These are phyloP conservation scores for Ameiurus melas DNA, from an alignment of 2,113 vertebrate species.

Conservation along the genomic window DNA sequence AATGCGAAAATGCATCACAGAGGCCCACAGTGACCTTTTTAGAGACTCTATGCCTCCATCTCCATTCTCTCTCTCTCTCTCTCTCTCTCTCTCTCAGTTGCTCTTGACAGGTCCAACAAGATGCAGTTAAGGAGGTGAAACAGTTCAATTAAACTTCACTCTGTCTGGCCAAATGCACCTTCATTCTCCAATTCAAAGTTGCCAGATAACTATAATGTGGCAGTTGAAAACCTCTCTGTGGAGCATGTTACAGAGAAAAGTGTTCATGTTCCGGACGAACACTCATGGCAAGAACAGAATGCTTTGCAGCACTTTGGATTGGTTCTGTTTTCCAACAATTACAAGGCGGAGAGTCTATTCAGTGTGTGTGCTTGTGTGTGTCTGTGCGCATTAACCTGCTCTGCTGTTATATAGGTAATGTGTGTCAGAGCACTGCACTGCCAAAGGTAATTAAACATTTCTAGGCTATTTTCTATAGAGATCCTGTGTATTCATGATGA, in stretches of 20 bases:
- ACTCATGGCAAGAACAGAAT: neutral
- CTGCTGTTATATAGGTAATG: conserved; percentile 14
- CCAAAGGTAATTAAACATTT: conserved; percentile 24
- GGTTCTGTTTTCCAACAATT: neutral
- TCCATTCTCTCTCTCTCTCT: neutral
- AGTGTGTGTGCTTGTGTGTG: neutral
- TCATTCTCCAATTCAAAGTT: conserved; percentile 41
- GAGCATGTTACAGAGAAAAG: conserved; percentile 26
- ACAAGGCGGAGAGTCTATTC: neutral
- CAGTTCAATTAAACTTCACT: conserved; percentile 57
- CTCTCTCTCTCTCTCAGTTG: neutral
- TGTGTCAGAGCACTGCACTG: neutral
- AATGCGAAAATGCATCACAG: too few species aligned
- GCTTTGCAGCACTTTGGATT: neutral
- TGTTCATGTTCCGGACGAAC: conserved; percentile 1
- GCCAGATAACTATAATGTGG: conserved; percentile 38
- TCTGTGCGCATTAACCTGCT: neutral
- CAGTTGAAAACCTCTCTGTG: conserved; percentile 34
- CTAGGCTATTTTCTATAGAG: conserved; percentile 3
- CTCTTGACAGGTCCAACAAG: conserved; percentile 40
- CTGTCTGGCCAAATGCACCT: conserved; percentile 41
- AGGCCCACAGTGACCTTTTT: conserved; percentile 22
- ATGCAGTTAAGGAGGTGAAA: conserved; percentile 49
- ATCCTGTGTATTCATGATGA: conserved; percentile 18
- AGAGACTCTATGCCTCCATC: conserved; percentile 30